Percentiles rank a stretch among this genome's conserved stretches.
These are phyloP conservation scores for Patella pellucida DNA, from an alignment of 2,888 invertebrate species.

Conservation along the genomic window DNA sequence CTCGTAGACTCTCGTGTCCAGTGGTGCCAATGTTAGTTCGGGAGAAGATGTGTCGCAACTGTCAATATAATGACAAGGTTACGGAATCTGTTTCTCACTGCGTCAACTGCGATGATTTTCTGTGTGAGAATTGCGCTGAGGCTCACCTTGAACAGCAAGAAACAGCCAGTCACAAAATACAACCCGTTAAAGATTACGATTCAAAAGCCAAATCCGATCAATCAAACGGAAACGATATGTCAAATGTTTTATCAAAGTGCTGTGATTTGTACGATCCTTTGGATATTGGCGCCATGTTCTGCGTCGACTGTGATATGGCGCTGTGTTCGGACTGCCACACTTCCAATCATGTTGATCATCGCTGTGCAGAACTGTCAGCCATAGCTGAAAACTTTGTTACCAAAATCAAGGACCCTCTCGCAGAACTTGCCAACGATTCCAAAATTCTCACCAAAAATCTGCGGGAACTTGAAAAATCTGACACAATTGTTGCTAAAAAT, in stretches of 20 bases:
- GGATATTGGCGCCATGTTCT: slow-evolving; percentile 58
- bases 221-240: slow-evolving; percentile 29
- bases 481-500: slow-evolving; percentile 40
- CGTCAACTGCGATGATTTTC: slow-evolving; percentile 55
- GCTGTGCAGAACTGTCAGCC: slow-evolving; percentile 57
- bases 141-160: slow-evolving; percentile 50
- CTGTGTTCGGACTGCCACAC: slow-evolving; percentile 57
- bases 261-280: slow-evolving; percentile 55
- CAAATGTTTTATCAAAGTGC: slow-evolving; percentile 45
- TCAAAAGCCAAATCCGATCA: slow-evolving; percentile 35
- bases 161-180: slow-evolving; percentile 49
- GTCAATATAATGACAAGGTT: slow-evolving; percentile 14
- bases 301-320: slow-evolving; percentile 58
- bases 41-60: slow-evolving; percentile 39
- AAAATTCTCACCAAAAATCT: slow-evolving; percentile 43
- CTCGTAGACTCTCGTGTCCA: slow-evolving; percentile 48
- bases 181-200: slow-evolving; percentile 46
- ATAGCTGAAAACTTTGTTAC: slow-evolving; percentile 59
- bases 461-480: slow-evolving; percentile 42
- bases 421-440: slow-evolving; percentile 45
- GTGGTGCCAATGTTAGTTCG: slow-evolving; percentile 32
- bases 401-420: slow-evolving; percentile 53
- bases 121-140: slow-evolving; percentile 50
- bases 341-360: slow-evolving; percentile 47
- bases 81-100: slow-evolving; percentile 49